Evolutionary conservation across 2,113 vertebrate genomes (phyloP).

Genomic region (Sebastes fasciatus): DNA sequence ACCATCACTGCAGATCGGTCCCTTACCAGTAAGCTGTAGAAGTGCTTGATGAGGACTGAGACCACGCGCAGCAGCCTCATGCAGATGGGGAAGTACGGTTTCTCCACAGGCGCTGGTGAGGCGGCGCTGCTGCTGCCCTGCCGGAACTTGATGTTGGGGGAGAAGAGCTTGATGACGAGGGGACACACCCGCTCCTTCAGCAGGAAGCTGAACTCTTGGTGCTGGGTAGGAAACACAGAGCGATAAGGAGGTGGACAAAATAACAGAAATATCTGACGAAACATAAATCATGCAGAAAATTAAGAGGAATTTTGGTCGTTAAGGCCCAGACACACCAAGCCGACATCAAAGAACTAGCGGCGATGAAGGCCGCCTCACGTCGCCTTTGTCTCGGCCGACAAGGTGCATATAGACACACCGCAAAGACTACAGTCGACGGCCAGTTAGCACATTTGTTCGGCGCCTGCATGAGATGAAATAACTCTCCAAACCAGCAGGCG

Average conservation of each 20-base stretch:
- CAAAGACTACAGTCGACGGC: no score
- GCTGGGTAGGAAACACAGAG: constrained; percentile 78
- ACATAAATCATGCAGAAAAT: no score
- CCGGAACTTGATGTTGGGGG: constrained; percentile 99
- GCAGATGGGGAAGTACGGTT: constrained; percentile 99
- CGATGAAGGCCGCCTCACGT: no score
- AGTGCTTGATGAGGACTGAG: constrained; percentile 98
- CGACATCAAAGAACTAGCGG: no score
- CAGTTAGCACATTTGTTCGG: no score
- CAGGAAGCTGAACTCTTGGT: constrained; percentile 99
- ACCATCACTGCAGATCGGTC: not conserved
- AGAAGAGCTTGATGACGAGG: constrained; percentile 99
- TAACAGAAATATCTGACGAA: not conserved
- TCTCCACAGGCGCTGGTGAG: constrained; percentile 95
- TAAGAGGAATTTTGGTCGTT: not conserved
- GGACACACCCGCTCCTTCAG: constrained; percentile 98
- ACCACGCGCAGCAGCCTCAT: constrained; percentile 98
- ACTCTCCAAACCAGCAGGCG: no score
- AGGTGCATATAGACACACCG: no score
- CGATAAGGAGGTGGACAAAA: not conserved
- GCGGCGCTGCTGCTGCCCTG: constrained; percentile 92
- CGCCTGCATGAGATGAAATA: no score
- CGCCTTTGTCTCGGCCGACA: no score
- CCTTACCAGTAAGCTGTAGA: constrained; percentile 95
- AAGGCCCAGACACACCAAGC: not conserved